Evolutionary conservation across 2,797 vertebrate genomes (phyloP).

Genomic region (Odontamblyopus lacepedii): DNA sequence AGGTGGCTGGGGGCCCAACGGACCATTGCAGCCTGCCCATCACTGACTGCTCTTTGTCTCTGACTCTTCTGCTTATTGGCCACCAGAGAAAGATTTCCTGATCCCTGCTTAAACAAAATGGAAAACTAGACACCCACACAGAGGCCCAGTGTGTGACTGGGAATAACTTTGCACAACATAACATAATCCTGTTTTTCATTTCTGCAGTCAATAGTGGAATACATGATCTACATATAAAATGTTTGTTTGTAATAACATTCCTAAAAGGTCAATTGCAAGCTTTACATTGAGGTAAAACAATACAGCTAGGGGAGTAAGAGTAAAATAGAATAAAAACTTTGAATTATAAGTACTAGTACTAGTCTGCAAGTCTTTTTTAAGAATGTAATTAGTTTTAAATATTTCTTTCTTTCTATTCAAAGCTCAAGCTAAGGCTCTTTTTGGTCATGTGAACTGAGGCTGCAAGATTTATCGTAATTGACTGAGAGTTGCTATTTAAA

Average conservation of each 20-base stretch:
- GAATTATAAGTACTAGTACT: no score
- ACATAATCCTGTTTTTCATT: conserved; percentile 15
- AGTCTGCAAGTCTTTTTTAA: background rate
- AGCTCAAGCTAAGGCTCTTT: background rate
- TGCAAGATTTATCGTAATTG: no score
- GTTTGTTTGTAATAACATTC: background rate
- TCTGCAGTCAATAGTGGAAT: conserved; percentile 1
- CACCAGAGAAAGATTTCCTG: conserved; percentile 54
- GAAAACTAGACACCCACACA: conserved; percentile 39
- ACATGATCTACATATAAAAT: background rate
- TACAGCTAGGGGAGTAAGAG: background rate
- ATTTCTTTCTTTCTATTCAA: background rate
- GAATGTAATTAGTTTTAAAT: background rate
- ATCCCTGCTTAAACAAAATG: conserved; percentile 57
- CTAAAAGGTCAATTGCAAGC: background rate
- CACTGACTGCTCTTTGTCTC: conserved; percentile 66
- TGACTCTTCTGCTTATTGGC: conserved; percentile 52
- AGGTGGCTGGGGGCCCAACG: conserved; percentile 62
- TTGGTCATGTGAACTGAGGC: no score
- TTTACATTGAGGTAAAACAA: background rate
- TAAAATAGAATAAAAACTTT: no score
- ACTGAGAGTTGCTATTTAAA: no score
- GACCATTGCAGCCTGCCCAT: conserved; percentile 61
- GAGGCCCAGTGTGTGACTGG: conserved; percentile 28
- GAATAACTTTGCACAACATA: conserved; percentile 12